Evolutionary conservation across 1,140 invertebrate species (phyloP).

Genomic region (Melitaea cinxia): DNA sequence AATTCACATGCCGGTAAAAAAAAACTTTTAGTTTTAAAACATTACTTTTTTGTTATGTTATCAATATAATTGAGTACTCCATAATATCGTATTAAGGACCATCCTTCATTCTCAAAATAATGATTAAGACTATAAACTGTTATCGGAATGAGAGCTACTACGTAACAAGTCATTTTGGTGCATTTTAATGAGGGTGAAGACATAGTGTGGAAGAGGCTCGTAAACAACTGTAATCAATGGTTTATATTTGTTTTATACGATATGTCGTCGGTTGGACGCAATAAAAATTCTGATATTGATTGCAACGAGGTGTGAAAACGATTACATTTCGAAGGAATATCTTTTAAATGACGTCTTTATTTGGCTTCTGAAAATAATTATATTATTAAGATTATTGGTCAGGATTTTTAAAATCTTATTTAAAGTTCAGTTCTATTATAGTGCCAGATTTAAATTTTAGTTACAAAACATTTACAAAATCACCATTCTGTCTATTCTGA

Average conservation of each 20-base stretch:
- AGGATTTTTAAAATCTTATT: too few relatives aligned
- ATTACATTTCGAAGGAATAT: not conserved
- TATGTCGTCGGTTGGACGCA: not conserved
- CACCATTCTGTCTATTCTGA: too few relatives aligned
- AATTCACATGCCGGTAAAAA: too few relatives aligned
- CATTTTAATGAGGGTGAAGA: conserved; percentile 10
- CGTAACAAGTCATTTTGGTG: not conserved
- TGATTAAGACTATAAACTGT: not conserved
- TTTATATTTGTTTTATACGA: conserved; percentile 11
- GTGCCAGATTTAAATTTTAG: too few relatives aligned
- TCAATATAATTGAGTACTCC: too few relatives aligned
- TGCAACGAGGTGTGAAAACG: not conserved
- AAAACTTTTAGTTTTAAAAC: too few relatives aligned
- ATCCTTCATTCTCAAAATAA: not conserved
- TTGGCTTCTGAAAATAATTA: not conserved
- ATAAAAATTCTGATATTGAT: conserved; percentile 3
- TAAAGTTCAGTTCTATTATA: too few relatives aligned
- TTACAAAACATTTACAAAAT: too few relatives aligned
- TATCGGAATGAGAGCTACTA: not conserved
- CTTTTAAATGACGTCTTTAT: conserved; percentile 7
- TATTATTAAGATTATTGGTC: not conserved
- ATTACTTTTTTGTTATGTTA: too few relatives aligned
- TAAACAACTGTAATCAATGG: conserved; percentile 8
- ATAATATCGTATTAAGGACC: not conserved
- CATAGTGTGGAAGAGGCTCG: not conserved